Conservation (phyloP, 2,113 vertebrate species). For the Rhombomys opimus region DNA sequence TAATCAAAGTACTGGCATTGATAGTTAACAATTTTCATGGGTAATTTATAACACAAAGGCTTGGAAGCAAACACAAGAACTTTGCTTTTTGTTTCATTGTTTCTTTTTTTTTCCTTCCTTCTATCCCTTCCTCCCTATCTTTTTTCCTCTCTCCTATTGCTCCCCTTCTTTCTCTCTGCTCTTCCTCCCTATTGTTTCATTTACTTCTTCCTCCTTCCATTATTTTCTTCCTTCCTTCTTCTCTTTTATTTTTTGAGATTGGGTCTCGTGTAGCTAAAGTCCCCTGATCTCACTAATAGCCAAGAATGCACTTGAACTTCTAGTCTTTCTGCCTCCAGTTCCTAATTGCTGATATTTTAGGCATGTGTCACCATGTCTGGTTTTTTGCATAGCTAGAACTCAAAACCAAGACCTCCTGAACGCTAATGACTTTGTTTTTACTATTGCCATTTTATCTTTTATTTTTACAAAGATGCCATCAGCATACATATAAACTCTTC, state of each 20-base stretch:
- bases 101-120: background rate
- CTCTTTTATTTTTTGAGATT: too few species aligned
- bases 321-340: background rate
- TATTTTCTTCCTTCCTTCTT: background rate
- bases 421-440: background rate
- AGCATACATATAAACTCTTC: background rate
- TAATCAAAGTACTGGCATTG: background rate
- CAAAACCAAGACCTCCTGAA: background rate
- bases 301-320: background rate
- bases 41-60: background rate
- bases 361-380: background rate
- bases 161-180: background rate
- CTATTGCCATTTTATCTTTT: background rate
- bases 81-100: background rate
- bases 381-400: background rate
- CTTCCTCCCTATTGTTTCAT: too few species aligned
- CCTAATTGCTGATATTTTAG: background rate
- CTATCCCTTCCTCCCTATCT: background rate
- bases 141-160: background rate
- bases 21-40: background rate
- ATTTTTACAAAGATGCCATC: background rate
- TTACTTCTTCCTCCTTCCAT: background rate
- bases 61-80: background rate
- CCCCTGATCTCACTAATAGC: background rate
- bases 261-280: background rate